A percentile compares a stretch with the other conserved stretches of the same genome.
phyloP scores from a whole-genome alignment of 2,888 invertebrate genomes.

The Stenotaenia linearis region DNA sequence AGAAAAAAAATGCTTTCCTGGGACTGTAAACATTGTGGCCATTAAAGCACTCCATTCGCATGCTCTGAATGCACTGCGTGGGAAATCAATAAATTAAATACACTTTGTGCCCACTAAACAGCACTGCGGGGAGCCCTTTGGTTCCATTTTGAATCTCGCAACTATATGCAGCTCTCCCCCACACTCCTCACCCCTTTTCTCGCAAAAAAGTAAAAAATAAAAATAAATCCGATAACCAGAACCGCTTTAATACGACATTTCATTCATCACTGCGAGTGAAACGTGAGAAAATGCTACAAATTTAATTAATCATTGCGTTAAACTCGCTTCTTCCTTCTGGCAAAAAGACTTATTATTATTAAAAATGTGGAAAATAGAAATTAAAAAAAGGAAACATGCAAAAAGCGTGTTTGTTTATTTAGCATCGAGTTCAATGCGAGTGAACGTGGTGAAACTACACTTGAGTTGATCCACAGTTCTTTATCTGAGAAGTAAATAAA shows the following conservation, averaged over 20 bases:
- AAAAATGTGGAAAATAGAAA: too few species aligned
- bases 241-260: constrained; percentile 16
- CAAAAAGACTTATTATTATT: too few species aligned
- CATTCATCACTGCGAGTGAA: constrained; percentile 3
- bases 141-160: background rate
- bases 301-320: constrained; percentile 11
- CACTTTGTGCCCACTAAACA: constrained; percentile 26
- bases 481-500: background rate
- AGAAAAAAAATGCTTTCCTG: background rate
- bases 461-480: background rate
- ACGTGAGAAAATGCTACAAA: constrained; percentile 26
- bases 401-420: background rate
- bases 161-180: background rate
- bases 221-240: background rate
- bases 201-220: background rate
- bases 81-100: constrained; percentile 26
- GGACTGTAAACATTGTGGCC: constrained; percentile 21
- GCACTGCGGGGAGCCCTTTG: constrained; percentile 6
- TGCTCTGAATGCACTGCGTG: constrained; percentile 13
- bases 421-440: background rate
- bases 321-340: background rate
- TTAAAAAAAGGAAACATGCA: too few species aligned
- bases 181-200: too few species aligned
- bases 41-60: constrained; percentile 23
- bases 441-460: background rate